Evolutionary conservation across 2,888 invertebrate genomes (phyloP).

Genomic region (Acrobasis consociella): DNA sequence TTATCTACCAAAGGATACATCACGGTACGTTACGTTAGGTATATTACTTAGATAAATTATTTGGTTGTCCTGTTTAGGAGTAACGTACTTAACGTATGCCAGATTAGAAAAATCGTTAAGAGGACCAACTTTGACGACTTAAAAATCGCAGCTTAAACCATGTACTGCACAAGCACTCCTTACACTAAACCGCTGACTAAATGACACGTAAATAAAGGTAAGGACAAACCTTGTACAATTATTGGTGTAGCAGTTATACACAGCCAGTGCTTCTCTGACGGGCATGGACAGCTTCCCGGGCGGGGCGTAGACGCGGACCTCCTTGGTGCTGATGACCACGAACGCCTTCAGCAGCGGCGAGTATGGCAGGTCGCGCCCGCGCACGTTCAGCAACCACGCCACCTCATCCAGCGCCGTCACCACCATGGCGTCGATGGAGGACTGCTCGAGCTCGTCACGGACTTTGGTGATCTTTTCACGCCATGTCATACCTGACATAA

Average conservation of each 20-base stretch:
- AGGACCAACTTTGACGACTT: too few species aligned
- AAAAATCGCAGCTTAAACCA: too few species aligned
- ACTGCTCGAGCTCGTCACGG: constrained; percentile 83
- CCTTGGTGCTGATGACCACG: constrained; percentile 85
- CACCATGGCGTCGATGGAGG: constrained; percentile 89
- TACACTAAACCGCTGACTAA: too few species aligned
- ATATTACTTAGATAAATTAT: too few species aligned
- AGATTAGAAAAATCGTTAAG: too few species aligned
- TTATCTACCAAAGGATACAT: too few species aligned
- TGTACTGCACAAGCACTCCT: too few species aligned
- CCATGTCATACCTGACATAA: constrained; percentile 85
- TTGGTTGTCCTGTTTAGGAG: too few species aligned
- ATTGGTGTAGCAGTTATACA: constrained; percentile 83
- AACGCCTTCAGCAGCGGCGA: constrained; percentile 92
- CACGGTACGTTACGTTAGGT: too few species aligned
- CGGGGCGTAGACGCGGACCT: constrained; percentile 88
- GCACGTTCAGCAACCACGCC: constrained; percentile 93
- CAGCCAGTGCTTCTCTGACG: constrained; percentile 76
- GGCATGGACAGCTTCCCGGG: constrained; percentile 84
- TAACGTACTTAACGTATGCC: too few species aligned
- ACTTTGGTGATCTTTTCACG: constrained; percentile 88
- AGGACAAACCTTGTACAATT: constrained; percentile 71
- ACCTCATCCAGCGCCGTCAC: constrained; percentile 93
- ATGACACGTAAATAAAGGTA: neutral
- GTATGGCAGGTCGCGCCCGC: constrained; percentile 92